Evolutionary conservation across 2,888 invertebrate species (phyloP).

Genomic region (Paralinhomoeus sp.): DNA sequence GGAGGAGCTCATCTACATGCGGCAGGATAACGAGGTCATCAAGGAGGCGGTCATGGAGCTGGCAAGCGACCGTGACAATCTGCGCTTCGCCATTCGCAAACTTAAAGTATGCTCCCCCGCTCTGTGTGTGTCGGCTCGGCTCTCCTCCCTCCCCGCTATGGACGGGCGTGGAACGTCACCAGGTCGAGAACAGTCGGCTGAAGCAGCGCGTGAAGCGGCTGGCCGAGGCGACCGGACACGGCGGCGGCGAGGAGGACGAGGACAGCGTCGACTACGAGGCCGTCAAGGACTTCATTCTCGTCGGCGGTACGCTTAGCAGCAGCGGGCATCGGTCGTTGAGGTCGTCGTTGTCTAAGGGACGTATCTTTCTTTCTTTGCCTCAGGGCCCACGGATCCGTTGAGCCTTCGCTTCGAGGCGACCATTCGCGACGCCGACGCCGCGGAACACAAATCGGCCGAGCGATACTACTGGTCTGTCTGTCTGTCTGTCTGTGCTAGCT

Average conservation of each 20-base stretch:
- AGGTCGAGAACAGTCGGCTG: constrained; percentile 16
- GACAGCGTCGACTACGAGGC: constrained; percentile 14
- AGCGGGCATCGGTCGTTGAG: not conserved
- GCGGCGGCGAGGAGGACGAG: constrained; percentile 6
- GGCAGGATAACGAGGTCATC: constrained; percentile 9
- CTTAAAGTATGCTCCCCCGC: constrained; percentile 17
- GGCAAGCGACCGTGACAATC: constrained; percentile 16
- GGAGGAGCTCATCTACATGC: constrained; percentile 7
- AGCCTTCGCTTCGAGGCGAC: too few species aligned
- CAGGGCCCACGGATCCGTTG: constrained; percentile 11
- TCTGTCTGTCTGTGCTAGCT: too few species aligned
- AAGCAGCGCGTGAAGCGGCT: too few species aligned
- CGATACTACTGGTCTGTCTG: constrained; percentile 13
- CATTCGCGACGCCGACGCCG: constrained; percentile 11
- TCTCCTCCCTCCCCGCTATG: too few species aligned
- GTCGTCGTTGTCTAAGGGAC: not conserved
- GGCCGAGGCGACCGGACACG: constrained; percentile 6
- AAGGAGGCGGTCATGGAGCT: constrained; percentile 11
- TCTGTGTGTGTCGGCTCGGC: too few species aligned
- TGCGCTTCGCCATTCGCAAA: constrained; percentile 17
- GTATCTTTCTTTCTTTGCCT: not conserved
- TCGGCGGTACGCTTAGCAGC: constrained; percentile 10
- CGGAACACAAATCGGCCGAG: constrained; percentile 15
- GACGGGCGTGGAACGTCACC: too few species aligned
- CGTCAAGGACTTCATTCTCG: constrained; percentile 12